Conservation (phyloP, 2,797 vertebrate species). For the Urophycis tenuis region DNA sequence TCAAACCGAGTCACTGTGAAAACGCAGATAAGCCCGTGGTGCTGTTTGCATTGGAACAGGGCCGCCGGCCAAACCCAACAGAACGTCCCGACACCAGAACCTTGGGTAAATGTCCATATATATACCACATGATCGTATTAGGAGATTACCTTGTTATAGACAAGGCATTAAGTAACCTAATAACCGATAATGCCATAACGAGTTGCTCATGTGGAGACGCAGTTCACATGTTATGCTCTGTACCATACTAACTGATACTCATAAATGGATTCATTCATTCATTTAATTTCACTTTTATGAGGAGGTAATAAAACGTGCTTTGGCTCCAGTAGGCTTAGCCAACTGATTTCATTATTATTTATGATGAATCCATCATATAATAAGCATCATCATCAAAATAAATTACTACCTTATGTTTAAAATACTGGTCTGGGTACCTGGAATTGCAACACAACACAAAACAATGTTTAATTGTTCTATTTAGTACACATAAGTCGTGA, state of each 20-base stretch:
- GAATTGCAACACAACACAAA: neutral
- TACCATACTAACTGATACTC: neutral
- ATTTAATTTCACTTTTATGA: neutral
- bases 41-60: constrained; percentile 41
- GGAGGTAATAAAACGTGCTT: neutral
- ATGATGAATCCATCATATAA: neutral
- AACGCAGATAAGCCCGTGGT: constrained; percentile 51
- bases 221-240: neutral
- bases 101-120: neutral
- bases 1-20: constrained; percentile 44
- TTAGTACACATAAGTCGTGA: neutral
- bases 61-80: constrained; percentile 44
- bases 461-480: neutral
- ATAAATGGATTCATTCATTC: neutral
- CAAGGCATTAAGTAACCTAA: neutral
- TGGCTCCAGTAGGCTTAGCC: neutral
- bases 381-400: neutral
- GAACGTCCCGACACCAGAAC: constrained; percentile 19
- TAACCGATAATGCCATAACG: neutral
- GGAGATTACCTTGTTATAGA: neutral
- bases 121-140: neutral
- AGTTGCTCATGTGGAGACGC: neutral
- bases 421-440: neutral
- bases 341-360: neutral
- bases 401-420: no score